These are phyloP conservation scores for Misgurnus mizolepis DNA, from an alignment of 2,113 vertebrate genomes.

Conservation along the genomic window DNA sequence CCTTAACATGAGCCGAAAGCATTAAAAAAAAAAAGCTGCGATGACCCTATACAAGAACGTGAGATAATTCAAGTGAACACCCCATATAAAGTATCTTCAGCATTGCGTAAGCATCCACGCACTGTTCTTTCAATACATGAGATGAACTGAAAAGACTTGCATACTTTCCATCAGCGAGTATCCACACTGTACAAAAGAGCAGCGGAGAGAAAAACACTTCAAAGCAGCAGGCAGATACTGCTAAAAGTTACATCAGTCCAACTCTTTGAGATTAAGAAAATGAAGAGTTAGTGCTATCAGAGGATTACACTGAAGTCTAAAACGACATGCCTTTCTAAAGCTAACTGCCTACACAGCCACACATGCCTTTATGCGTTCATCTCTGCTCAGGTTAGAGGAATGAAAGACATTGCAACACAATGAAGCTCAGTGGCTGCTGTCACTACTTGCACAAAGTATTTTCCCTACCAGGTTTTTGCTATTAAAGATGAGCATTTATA, in stretches of 20 bases:
- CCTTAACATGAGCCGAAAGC: too few relatives aligned
- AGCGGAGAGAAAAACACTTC: slow-evolving; percentile 46
- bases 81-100: not conserved
- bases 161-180: slow-evolving; percentile 62
- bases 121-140: slow-evolving; percentile 58
- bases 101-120: slow-evolving; percentile 24
- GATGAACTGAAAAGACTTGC: slow-evolving; percentile 57
- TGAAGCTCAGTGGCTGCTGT: slow-evolving; percentile 24
- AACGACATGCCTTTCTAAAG: slow-evolving; percentile 48
- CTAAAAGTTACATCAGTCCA: slow-evolving; percentile 46
- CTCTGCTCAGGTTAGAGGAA: slow-evolving; percentile 23
- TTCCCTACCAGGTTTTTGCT: slow-evolving; percentile 8
- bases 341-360: slow-evolving; percentile 34
- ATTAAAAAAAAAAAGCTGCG: too few relatives aligned
- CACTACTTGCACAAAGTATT: slow-evolving; percentile 12
- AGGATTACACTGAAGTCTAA: slow-evolving; percentile 48
- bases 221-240: slow-evolving; percentile 51
- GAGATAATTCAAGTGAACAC: slow-evolving; percentile 17
- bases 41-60: not conserved
- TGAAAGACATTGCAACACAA: slow-evolving; percentile 33
- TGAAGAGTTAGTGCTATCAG: slow-evolving; percentile 15
- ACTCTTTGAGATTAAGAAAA: slow-evolving; percentile 36
- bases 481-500: not conserved
- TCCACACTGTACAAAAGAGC: slow-evolving; percentile 56
- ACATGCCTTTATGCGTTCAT: slow-evolving; percentile 33